A percentile compares a stretch with the other conserved stretches of the same genome.
Evolutionary conservation across 2,888 invertebrate genomes (phyloP).

Genomic region (Troides oblongomaculatus): DNA sequence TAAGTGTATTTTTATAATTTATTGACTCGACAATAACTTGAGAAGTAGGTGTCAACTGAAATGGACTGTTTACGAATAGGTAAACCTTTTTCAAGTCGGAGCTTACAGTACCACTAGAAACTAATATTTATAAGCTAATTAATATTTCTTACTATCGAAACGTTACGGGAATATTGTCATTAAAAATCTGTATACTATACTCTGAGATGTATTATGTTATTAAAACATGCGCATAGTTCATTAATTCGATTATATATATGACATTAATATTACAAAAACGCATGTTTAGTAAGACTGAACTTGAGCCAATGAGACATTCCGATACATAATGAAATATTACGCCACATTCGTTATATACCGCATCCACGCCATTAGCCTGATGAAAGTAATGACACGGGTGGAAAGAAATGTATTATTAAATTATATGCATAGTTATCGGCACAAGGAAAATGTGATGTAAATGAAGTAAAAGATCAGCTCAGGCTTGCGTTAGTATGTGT

Average conservation of each 20-base stretch:
- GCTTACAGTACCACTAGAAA: constrained; percentile 8
- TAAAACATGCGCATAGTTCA: not conserved
- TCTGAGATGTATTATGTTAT: not conserved
- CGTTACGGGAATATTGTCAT: no score
- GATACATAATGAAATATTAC: constrained; percentile 18
- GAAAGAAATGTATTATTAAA: constrained; percentile 20
- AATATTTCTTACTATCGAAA: not conserved
- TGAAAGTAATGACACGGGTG: constrained; percentile 12
- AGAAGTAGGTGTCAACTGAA: constrained; percentile 5
- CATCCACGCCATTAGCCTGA: constrained; percentile 8
- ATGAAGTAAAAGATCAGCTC: not conserved
- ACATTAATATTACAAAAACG: constrained; percentile 7
- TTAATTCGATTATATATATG: constrained; percentile 1
- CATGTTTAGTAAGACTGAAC: constrained; percentile 12
- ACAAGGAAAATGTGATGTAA: not conserved
- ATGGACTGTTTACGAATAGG: not conserved
- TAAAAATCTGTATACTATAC: not conserved
- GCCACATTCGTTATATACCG: constrained; percentile 9
- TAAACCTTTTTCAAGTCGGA: constrained; percentile 12
- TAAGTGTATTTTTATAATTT: constrained; percentile 8
- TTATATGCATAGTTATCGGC: constrained; percentile 13
- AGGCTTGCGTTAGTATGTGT: not conserved
- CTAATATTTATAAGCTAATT: not conserved
- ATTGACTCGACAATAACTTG: constrained; percentile 13
- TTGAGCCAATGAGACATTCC: constrained; percentile 32